Percentiles rank a stretch among this genome's conserved stretches.
Evolutionary conservation across 2,888 invertebrate species (phyloP).

Genomic region (Pterostichus niger): DNA sequence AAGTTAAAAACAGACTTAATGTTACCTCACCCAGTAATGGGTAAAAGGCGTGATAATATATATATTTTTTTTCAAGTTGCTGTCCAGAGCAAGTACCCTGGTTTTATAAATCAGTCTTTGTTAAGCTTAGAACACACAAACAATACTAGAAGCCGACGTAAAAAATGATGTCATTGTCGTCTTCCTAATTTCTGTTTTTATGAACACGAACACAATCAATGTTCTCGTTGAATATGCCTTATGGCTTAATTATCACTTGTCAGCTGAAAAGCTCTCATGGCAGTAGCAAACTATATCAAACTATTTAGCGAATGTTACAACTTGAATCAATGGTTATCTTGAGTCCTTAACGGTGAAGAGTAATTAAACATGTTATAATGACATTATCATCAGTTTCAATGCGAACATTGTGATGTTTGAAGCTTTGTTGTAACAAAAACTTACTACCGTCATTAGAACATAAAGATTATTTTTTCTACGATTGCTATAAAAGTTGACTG

Average conservation of each 20-base stretch:
- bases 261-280: slow-evolving; percentile 36
- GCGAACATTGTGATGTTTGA: slow-evolving; percentile 14
- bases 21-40: too few species aligned
- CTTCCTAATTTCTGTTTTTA: neutral
- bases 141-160: too few species aligned
- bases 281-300: slow-evolving; percentile 21
- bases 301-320: slow-evolving; percentile 46
- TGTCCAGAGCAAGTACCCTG: too few species aligned
- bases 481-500: too few species aligned
- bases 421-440: neutral
- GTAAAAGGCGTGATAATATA: too few species aligned
- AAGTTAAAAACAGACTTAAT: too few species aligned
- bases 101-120: too few species aligned
- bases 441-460: neutral
- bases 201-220: neutral
- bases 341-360: neutral
- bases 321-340: slow-evolving; percentile 47
- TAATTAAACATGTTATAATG: slow-evolving; percentile 39
- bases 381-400: slow-evolving; percentile 35
- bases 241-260: slow-evolving; percentile 38
- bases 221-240: neutral
- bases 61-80: too few species aligned
- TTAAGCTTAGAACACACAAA: too few species aligned
- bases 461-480: neutral
- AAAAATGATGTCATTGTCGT: too few species aligned